Evolutionary conservation across 2,113 vertebrate species (phyloP).

Genomic region (Arothron firmamentum): DNA sequence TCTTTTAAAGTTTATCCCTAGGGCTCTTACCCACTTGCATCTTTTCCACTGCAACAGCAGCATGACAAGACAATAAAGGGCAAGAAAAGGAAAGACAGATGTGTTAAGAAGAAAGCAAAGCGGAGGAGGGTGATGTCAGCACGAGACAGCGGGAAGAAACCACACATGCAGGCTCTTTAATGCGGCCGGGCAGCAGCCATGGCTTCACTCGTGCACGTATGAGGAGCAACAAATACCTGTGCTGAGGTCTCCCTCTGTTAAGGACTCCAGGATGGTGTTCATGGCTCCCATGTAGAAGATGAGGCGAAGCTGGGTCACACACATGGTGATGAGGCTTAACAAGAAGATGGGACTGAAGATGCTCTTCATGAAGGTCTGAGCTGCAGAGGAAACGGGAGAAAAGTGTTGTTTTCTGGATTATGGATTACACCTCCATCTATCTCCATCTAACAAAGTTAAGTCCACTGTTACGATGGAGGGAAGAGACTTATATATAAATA

Average conservation of each 20-base stretch:
- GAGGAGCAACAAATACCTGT: slow-evolving; percentile 71
- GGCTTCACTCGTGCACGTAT: too few species aligned
- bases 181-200: neutral
- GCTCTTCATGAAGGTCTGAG: slow-evolving; percentile 89
- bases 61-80: slow-evolving; percentile 50
- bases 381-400: slow-evolving; percentile 17
- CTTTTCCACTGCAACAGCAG: slow-evolving; percentile 69
- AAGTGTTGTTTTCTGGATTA: neutral
- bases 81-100: slow-evolving; percentile 26
- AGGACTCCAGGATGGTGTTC: slow-evolving; percentile 91
- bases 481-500: slow-evolving; percentile 19
- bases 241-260: slow-evolving; percentile 78
- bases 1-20: slow-evolving; percentile 20
- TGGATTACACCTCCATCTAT: too few species aligned
- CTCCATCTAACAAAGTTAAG: neutral
- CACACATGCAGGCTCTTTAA: neutral
- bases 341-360: slow-evolving; percentile 93
- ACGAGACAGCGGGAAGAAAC: neutral
- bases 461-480: neutral
- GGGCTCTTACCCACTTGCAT: slow-evolving; percentile 73
- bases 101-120: slow-evolving; percentile 43
- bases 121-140: slow-evolving; percentile 10
- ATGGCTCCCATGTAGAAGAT: slow-evolving; percentile 99
- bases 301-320: slow-evolving; percentile 92
- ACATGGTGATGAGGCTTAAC: slow-evolving; percentile 98